A percentile compares a stretch with the other conserved stretches of the same genome.
Evolutionary conservation across 2,797 vertebrate species (phyloP).

Genomic region (Micrastur ruficollis): DNA sequence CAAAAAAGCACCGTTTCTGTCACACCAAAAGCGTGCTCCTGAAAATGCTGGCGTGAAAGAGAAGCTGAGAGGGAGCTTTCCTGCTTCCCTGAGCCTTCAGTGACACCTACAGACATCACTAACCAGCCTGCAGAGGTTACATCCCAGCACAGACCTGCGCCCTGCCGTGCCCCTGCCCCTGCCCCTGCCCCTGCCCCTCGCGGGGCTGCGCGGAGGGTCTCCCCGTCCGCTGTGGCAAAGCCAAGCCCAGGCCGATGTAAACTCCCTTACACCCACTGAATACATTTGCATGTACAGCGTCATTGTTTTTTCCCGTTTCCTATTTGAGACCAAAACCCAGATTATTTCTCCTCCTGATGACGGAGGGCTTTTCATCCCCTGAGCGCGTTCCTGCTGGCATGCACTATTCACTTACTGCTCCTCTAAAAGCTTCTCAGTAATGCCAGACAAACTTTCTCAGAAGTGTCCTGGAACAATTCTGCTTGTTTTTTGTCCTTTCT

Average conservation of each 20-base stretch:
- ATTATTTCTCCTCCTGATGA: not conserved
- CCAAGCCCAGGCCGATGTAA: not conserved
- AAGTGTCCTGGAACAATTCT: not conserved
- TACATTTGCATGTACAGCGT: not conserved
- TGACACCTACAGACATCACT: slow-evolving; percentile 67
- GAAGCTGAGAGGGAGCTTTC: not conserved
- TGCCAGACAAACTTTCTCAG: not conserved
- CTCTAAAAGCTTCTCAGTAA: not conserved
- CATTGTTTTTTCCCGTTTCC: not conserved
- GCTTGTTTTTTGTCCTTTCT: not conserved
- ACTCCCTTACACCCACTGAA: not conserved
- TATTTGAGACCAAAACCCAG: not conserved
- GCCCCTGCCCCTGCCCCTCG: not conserved
- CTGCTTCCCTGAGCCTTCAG: slow-evolving; percentile 24
- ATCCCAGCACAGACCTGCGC: not conserved
- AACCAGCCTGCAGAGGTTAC: not conserved
- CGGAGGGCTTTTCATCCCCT: not conserved
- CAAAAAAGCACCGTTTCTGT: not conserved
- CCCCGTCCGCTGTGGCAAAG: not conserved
- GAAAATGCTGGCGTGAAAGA: not conserved
- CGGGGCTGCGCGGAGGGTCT: not conserved
- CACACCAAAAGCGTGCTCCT: not conserved
- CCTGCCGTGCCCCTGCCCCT: not conserved
- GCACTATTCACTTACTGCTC: not conserved
- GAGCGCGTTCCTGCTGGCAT: not conserved